A percentile compares a stretch with the other conserved stretches of the same genome.
phyloP scores from a whole-genome alignment of 1,140 invertebrate species.

The Phymastichus coffea region DNA sequence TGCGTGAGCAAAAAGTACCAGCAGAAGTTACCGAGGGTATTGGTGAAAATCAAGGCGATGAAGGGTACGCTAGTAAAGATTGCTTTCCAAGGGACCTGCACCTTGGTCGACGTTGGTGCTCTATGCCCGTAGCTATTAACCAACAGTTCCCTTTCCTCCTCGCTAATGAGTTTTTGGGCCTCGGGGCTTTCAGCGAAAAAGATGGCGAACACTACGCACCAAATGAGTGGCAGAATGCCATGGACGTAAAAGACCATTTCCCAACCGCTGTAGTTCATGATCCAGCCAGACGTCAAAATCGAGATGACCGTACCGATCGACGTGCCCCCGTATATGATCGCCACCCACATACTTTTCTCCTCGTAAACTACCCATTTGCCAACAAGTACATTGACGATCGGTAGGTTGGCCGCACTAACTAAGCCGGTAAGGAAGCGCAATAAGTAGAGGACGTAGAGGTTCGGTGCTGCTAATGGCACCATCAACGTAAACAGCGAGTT shows the following conservation, averaged over 20 bases:
- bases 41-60: conserved; percentile 68
- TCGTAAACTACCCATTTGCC: conserved; percentile 53
- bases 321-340: conserved; percentile 67
- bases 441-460: conserved; percentile 54
- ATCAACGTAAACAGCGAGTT: conserved; percentile 73
- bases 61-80: conserved; percentile 75
- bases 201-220: conserved; percentile 68
- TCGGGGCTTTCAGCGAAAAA: conserved; percentile 72
- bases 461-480: conserved; percentile 62
- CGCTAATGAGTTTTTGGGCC: conserved; percentile 71
- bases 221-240: conserved; percentile 67
- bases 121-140: conserved; percentile 60
- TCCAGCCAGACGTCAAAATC: conserved; percentile 68
- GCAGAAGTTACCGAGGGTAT: conserved; percentile 83
- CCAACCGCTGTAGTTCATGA: conserved; percentile 69
- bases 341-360: conserved; percentile 55
- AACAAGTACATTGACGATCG: conserved; percentile 49
- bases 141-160: conserved; percentile 65
- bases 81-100: conserved; percentile 65
- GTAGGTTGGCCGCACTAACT: conserved; percentile 55
- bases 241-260: conserved; percentile 79
- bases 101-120: conserved; percentile 38
- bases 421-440: conserved; percentile 62
- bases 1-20: conserved; percentile 94
- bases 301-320: conserved; percentile 77